phyloP scores from a whole-genome alignment of 2,888 invertebrate species.

The Crocallis elinguaria region DNA sequence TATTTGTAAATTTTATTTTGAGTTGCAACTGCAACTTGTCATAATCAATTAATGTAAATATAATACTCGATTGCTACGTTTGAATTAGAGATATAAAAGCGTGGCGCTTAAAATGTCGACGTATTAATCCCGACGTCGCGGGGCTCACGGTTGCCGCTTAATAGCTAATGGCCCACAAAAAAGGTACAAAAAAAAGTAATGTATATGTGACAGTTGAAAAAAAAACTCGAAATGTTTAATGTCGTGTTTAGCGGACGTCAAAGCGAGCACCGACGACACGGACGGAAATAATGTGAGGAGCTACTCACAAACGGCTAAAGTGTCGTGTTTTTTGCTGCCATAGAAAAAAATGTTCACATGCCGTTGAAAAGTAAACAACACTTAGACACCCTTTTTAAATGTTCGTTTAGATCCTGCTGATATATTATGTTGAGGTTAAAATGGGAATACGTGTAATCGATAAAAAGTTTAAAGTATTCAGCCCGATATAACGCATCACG shows the following conservation, averaged over 20 bases:
- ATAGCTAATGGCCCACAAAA: constrained; percentile 81
- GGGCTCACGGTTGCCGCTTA: constrained; percentile 66
- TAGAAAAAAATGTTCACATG: constrained; percentile 29
- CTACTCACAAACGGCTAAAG: constrained; percentile 52
- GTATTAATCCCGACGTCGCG: constrained; percentile 77
- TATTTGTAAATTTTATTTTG: constrained; percentile 28
- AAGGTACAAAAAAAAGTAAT: constrained; percentile 71
- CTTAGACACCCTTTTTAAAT: constrained; percentile 29
- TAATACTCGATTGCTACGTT: constrained; percentile 33
- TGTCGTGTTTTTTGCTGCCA: constrained; percentile 34
- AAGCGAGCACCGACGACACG: constrained; percentile 51
- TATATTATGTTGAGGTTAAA: constrained; percentile 25
- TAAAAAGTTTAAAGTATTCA: constrained; percentile 13
- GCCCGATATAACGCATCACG: constrained; percentile 38
- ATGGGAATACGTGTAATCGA: constrained; percentile 16
- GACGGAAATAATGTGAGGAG: constrained; percentile 39
- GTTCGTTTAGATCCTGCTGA: constrained; percentile 24
- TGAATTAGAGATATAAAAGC: constrained; percentile 43
- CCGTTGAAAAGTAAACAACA: constrained; percentile 31
- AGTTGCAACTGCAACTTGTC: constrained; percentile 24
- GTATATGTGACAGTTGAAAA: constrained; percentile 81
- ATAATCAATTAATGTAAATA: constrained; percentile 28
- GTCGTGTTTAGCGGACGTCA: constrained; percentile 82
- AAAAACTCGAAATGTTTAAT: constrained; percentile 79
- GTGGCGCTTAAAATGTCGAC: constrained; percentile 60